Evolutionary conservation across 2,113 vertebrate genomes (phyloP), one percentile per base, ranked within the genome.

Genomic region (Coregonus clupeaformis): DNA sequence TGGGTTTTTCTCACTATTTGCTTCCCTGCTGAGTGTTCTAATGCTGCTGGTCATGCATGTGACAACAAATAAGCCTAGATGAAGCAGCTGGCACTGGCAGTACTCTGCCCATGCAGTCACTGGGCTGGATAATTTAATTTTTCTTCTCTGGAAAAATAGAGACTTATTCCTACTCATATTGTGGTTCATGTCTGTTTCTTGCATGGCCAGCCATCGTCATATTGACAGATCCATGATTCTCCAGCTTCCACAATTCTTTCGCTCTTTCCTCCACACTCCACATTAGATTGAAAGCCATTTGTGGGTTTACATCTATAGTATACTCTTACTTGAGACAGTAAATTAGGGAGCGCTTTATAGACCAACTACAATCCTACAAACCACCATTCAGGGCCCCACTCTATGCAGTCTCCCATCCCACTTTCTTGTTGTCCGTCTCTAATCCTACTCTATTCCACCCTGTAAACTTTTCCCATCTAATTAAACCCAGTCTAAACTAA

Each of bases 81-180:
- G 49, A 52, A 52, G 49, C 62, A 72, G 4, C 52, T 20, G 5
- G 57, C 0, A 2, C 52, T 55, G 13, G 16, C 52, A 4, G 14
- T 20, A 55, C 63, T 29, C 24, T 14, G 24, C 7, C 62, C 5
- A 25, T 64, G 62, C 0, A 14, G 76, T 69, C 77, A 74, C 57
- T 75, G n/a, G 63, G 30, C 73, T 77, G 72, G 64, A 82, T 81
- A 77, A 85, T 86, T 65, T 74, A 82, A 85, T 74, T 83, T 66
- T 60, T 36, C 71, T 76, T 66, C 74, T 74, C 59, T 72, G 36
- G 72, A 79, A 18, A 67, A 65, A 27, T 80, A 67, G 25, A 72
- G 29, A 78, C 55, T 79, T 24, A 11, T 63, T 69, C 12, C 22
- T 66, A 13, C 77, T 59, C 75, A 64, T 69, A 20, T 71, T 24